Percentiles rank a stretch among this genome's conserved stretches.
Evolutionary conservation across 2,888 invertebrate species (phyloP).

Genomic region (Deilephila elpenor): DNA sequence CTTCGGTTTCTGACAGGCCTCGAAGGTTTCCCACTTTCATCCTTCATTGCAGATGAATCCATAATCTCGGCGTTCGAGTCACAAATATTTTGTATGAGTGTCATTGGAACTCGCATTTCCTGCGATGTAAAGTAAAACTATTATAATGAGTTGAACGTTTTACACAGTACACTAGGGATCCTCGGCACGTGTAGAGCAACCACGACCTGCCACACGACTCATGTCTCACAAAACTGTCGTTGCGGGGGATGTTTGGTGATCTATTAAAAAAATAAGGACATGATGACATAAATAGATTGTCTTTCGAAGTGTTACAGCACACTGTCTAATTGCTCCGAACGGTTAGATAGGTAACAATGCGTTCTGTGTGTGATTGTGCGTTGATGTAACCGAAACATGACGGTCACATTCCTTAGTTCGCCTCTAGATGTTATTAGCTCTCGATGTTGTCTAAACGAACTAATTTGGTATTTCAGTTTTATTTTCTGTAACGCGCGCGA

Average conservation of each 20-base stretch:
- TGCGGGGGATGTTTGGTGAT: slow-evolving; percentile 82
- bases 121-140: slow-evolving; percentile 39
- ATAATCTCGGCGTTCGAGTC: slow-evolving; percentile 61
- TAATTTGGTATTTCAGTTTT: slow-evolving; percentile 44
- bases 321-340: slow-evolving; percentile 62
- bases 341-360: slow-evolving; percentile 66
- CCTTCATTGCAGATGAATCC: slow-evolving; percentile 69
- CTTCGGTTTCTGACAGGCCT: slow-evolving; percentile 89
- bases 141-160: slow-evolving; percentile 33
- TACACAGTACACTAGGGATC: slow-evolving; percentile 29
- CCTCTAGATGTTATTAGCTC: slow-evolving; percentile 77
- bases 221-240: slow-evolving; percentile 73
- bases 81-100: slow-evolving; percentile 66
- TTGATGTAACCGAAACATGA: slow-evolving; percentile 84
- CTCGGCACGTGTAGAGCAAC: slow-evolving; percentile 77
- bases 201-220: slow-evolving; percentile 73
- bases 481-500: slow-evolving; percentile 43
- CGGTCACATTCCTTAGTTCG: slow-evolving; percentile 79
- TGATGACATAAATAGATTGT: slow-evolving; percentile 83
- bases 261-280: slow-evolving; percentile 84
- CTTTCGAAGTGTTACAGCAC: slow-evolving; percentile 66
- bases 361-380: slow-evolving; percentile 59
- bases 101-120: slow-evolving; percentile 63
- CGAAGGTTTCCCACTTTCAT: slow-evolving; percentile 79
- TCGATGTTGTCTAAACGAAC: slow-evolving; percentile 49